These are phyloP conservation scores for Notiomystis cincta DNA, from an alignment of 2,113 vertebrate species.

Conservation along the genomic window DNA sequence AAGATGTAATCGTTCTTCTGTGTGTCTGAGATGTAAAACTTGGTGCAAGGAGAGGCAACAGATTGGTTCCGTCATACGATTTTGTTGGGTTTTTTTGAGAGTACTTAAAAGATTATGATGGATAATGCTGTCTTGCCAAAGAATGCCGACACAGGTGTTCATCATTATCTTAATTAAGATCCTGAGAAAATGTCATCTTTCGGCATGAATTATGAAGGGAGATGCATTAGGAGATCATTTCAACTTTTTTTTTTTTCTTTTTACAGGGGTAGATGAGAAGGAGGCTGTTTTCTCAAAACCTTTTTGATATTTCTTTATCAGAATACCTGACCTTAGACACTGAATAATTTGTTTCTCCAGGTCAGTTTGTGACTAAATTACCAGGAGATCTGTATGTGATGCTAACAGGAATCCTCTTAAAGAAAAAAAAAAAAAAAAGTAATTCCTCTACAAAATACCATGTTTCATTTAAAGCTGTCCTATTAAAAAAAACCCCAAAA, in stretches of 20 bases:
- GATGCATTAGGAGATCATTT: conserved; percentile 55
- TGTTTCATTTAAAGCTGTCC: neutral
- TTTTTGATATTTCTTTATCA: neutral
- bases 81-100: conserved; percentile 59
- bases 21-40: conserved; percentile 39
- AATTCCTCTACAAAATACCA: neutral
- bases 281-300: neutral
- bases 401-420: neutral
- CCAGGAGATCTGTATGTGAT: neutral
- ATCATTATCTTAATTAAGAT: conserved; percentile 79
- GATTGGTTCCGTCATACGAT: conserved; percentile 70
- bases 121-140: conserved; percentile 75
- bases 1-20: conserved; percentile 65
- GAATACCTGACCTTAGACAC: neutral
- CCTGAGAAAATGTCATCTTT: conserved; percentile 75
- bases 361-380: neutral
- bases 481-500: neutral
- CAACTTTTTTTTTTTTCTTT: neutral
- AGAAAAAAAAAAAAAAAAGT: neutral
- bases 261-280: neutral
- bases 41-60: conserved; percentile 60
- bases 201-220: conserved; percentile 47
- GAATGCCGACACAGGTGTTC: conserved; percentile 79
- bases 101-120: conserved; percentile 80
- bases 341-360: neutral